Conservation (phyloP, 2,113 vertebrate species). For the Cyprinodon variegatus region DNA sequence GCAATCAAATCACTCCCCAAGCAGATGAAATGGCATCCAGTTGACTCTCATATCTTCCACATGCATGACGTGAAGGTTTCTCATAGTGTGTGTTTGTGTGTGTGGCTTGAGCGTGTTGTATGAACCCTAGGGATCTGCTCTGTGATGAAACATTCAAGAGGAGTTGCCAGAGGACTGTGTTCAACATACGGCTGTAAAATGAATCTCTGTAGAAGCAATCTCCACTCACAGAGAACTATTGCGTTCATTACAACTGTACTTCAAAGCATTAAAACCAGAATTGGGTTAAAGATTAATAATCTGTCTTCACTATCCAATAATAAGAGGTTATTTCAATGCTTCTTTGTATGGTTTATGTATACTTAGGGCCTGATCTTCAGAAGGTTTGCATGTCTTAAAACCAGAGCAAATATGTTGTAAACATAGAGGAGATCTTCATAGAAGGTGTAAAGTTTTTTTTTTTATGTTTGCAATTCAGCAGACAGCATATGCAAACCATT, state of each 20-base stretch:
- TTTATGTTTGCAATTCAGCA: too few relatives aligned
- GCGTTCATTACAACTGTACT: slow-evolving; percentile 70
- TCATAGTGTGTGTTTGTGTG: slow-evolving; percentile 50
- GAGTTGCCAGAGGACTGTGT: slow-evolving; percentile 73
- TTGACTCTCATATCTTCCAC: slow-evolving; percentile 71
- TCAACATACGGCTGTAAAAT: slow-evolving; percentile 70
- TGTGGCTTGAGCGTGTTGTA: slow-evolving; percentile 42
- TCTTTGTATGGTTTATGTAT: slow-evolving; percentile 59
- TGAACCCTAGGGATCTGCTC: slow-evolving; percentile 69
- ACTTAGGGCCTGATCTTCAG: neutral
- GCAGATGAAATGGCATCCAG: slow-evolving; percentile 75
- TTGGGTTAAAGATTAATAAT: slow-evolving; percentile 69
- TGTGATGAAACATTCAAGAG: slow-evolving; percentile 80
- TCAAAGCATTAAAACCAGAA: slow-evolving; percentile 64
- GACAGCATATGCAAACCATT: too few relatives aligned
- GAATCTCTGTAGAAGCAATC: slow-evolving; percentile 77
- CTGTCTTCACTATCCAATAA: slow-evolving; percentile 29
- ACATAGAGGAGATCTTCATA: too few relatives aligned
- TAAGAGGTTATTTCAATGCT: slow-evolving; percentile 48
- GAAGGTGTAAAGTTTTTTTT: too few relatives aligned
- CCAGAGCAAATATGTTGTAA: too few relatives aligned
- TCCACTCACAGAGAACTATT: slow-evolving; percentile 72
- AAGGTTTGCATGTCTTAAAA: too few relatives aligned
- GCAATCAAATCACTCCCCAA: slow-evolving; percentile 67
- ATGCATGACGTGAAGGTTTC: slow-evolving; percentile 60